phyloP scores from a whole-genome alignment of 2,888 invertebrate species.

The Willowsia nigromaculata region DNA sequence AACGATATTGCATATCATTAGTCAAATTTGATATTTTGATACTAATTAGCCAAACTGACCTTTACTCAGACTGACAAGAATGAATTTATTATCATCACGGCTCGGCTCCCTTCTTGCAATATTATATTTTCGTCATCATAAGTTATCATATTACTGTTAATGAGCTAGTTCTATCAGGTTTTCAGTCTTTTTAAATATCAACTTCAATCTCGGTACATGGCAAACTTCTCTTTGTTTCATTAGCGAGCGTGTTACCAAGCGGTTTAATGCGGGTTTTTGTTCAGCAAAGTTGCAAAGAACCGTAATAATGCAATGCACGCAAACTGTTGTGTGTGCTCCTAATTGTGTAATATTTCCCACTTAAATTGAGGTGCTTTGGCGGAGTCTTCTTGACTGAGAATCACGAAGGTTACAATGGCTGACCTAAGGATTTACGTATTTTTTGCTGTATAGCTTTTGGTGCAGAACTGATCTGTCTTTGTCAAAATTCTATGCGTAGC shows the following conservation, averaged over 20 bases:
- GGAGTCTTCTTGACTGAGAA: neutral
- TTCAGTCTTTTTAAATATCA: neutral
- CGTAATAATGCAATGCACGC: neutral
- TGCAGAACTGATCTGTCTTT: neutral
- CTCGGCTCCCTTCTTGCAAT: neutral
- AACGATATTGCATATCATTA: neutral
- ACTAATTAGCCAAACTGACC: constrained; percentile 17
- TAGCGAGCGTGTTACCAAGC: neutral
- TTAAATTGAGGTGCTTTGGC: neutral
- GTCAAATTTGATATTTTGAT: neutral
- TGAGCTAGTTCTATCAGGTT: neutral
- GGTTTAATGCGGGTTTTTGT: neutral
- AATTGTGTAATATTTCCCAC: neutral
- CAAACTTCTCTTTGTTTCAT: constrained; percentile 1
- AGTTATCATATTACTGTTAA: neutral
- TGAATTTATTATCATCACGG: neutral
- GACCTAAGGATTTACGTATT: neutral
- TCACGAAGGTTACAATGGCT: neutral
- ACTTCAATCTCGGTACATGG: neutral
- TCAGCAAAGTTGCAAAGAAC: neutral
- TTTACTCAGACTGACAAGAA: neutral
- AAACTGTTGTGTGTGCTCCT: neutral
- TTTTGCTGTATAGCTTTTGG: neutral
- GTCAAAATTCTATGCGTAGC: neutral
- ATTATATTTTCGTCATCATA: neutral